Evolutionary conservation across 2,797 vertebrate species (phyloP).

Genomic region (Serranus cabrilla): DNA sequence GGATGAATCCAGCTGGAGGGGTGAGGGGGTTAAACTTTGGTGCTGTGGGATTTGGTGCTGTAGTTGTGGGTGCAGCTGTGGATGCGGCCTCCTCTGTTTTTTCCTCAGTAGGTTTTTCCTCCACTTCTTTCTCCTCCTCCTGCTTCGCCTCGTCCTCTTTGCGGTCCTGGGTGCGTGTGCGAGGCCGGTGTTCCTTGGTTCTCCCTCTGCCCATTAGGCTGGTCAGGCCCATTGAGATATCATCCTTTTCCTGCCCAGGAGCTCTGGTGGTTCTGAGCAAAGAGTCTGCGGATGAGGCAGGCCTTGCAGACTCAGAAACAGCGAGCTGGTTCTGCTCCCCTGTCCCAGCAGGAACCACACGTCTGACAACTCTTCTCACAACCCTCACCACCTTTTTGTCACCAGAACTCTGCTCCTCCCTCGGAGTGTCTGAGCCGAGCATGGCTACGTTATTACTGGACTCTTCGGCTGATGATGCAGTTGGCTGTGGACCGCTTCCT

Average conservation of each 20-base stretch:
- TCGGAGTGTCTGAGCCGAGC: constrained; percentile 68
- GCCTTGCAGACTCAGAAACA: constrained; percentile 54
- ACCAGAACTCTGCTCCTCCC: constrained; percentile 55
- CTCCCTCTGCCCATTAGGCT: constrained; percentile 93
- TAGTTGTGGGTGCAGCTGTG: constrained; percentile 7
- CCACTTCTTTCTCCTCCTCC: constrained; percentile 59
- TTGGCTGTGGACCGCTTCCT: constrained; percentile 58
- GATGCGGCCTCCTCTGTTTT: constrained; percentile 48
- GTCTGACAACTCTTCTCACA: constrained; percentile 89
- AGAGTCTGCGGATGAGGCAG: constrained; percentile 61
- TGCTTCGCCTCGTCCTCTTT: constrained; percentile 74
- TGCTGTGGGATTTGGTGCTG: constrained; percentile 19
- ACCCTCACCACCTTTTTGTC: constrained; percentile 86
- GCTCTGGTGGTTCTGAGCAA: constrained; percentile 58
- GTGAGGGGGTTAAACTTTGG: constrained; percentile 54
- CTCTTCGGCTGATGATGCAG: constrained; percentile 54
- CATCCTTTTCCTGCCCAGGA: constrained; percentile 84
- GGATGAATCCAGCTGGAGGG: constrained; percentile 60
- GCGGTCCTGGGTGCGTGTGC: constrained; percentile 84
- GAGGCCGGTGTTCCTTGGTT: constrained; percentile 91
- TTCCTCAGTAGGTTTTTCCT: constrained; percentile 50
- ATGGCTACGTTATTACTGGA: constrained; percentile 57
- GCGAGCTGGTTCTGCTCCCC: constrained; percentile 67
- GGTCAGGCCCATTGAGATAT: constrained; percentile 90
- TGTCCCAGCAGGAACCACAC: constrained; percentile 83